Evolutionary conservation across 2,888 invertebrate species (phyloP).

Genomic region (Phortica magna): DNA sequence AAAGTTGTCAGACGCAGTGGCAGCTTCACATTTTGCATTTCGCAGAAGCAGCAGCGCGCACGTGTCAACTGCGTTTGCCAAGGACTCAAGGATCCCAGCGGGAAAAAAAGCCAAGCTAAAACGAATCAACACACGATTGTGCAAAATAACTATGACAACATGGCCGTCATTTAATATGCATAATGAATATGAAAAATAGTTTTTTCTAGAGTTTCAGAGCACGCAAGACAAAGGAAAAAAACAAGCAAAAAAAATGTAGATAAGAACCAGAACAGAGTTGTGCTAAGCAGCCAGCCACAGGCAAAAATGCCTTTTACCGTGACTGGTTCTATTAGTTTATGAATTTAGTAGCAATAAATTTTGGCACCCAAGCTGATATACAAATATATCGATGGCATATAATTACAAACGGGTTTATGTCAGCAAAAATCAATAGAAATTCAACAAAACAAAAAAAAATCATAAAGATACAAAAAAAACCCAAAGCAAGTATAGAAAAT

Average conservation of each 20-base stretch:
- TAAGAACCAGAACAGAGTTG: constrained; percentile 6
- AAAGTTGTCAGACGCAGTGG: neutral
- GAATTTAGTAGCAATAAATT: constrained; percentile 61
- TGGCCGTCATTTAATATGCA: neutral
- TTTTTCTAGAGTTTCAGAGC: constrained; percentile 42
- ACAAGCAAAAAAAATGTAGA: neutral
- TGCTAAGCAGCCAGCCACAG: neutral
- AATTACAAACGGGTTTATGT: constrained; percentile 54
- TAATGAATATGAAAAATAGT: constrained; percentile 16
- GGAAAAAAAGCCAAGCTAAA: too few relatives aligned
- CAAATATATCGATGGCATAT: constrained; percentile 43
- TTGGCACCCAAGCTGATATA: constrained; percentile 37
- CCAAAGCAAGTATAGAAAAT: neutral
- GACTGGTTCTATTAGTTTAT: constrained; percentile 66
- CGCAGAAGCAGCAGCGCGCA: neutral
- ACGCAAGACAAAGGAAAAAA: constrained; percentile 32
- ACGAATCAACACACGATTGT: too few relatives aligned
- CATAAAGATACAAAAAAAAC: constrained; percentile 1
- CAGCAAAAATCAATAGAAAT: neutral
- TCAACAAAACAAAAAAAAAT: neutral
- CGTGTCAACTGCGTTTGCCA: neutral
- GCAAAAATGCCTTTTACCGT: constrained; percentile 41
- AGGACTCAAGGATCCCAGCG: neutral
- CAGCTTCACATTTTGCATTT: neutral
- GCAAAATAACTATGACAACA: neutral